Evolutionary conservation across 2,888 invertebrate genomes (phyloP).

Genomic region (Himalopsyche tibetana): DNA sequence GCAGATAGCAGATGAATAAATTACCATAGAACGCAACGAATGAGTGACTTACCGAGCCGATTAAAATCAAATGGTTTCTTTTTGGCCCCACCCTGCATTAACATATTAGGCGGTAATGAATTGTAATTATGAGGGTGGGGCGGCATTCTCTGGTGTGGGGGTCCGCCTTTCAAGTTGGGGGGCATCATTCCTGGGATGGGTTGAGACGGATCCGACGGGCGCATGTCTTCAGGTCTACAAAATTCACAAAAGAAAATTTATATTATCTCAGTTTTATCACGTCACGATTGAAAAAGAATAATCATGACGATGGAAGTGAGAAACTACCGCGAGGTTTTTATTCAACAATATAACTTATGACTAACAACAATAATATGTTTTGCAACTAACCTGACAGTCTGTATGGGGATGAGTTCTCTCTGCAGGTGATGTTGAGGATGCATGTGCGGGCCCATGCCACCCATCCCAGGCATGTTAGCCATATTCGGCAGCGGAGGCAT

Average conservation of each 20-base stretch:
- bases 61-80: conserved; percentile 86
- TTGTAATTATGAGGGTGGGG: conserved; percentile 33
- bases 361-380: not conserved
- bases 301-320: too few species aligned
- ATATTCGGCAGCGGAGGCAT: conserved; percentile 67
- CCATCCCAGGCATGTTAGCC: conserved; percentile 67
- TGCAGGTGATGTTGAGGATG: conserved; percentile 73
- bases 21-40: too few species aligned
- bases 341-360: too few species aligned
- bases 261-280: too few species aligned
- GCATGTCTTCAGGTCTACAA: conserved; percentile 61
- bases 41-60: conserved; percentile 79
- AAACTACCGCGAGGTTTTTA: too few species aligned
- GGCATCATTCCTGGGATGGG: conserved; percentile 67
- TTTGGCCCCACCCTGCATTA: conserved; percentile 67
- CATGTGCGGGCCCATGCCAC: conserved; percentile 61
- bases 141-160: conserved; percentile 39
- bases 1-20: too few species aligned
- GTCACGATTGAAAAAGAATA: too few species aligned
- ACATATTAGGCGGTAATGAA: not conserved
- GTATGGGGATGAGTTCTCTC: conserved; percentile 86
- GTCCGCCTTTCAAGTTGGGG: conserved; percentile 64
- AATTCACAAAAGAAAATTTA: conserved; percentile 16
- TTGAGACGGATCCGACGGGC: conserved; percentile 64
- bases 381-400: conserved; percentile 76